These are phyloP conservation scores for Anneissia japonica DNA, from an alignment of 35 echinoderm and acorn worm genomes.

Conservation along the genomic window DNA sequence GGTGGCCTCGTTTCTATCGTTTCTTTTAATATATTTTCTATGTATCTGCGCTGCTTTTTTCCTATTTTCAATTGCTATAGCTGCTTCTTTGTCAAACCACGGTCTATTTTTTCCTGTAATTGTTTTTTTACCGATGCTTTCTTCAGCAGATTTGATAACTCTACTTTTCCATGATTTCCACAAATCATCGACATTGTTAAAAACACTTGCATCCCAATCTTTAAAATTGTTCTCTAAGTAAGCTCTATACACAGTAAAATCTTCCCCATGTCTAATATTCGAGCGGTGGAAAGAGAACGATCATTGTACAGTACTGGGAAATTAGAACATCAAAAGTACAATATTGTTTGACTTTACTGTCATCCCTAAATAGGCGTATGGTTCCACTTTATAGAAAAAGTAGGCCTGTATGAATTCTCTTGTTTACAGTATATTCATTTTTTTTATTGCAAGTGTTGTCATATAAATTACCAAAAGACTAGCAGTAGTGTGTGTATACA, in stretches of 20 bases:
- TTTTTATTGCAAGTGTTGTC: too few relatives aligned
- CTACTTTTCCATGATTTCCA: background rate
- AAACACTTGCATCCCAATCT: background rate
- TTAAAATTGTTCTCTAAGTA: background rate
- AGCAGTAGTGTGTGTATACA: too few relatives aligned
- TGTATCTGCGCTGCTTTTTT: background rate
- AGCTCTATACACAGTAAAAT: background rate
- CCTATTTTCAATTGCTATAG: background rate
- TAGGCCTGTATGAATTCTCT: too few relatives aligned
- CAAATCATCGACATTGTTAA: background rate
- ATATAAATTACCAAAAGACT: too few relatives aligned
- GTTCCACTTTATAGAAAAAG: too few relatives aligned
- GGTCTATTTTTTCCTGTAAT: background rate
- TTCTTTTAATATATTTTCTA: background rate
- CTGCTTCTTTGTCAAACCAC: background rate
- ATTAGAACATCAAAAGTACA: too few relatives aligned
- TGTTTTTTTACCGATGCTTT: background rate
- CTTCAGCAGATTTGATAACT: background rate
- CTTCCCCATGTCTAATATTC: background rate
- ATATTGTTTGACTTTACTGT: too few relatives aligned
- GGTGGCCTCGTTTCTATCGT: background rate
- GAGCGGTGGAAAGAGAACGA: too few relatives aligned
- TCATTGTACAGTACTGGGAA: too few relatives aligned
- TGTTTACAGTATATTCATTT: too few relatives aligned
- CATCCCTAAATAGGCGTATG: too few relatives aligned